Evolutionary conservation across 1,140 invertebrate genomes (phyloP), one percentile per base, ranked within the genome.

Genomic region (fruit fly (Drosophila melanogaster)): DNA sequence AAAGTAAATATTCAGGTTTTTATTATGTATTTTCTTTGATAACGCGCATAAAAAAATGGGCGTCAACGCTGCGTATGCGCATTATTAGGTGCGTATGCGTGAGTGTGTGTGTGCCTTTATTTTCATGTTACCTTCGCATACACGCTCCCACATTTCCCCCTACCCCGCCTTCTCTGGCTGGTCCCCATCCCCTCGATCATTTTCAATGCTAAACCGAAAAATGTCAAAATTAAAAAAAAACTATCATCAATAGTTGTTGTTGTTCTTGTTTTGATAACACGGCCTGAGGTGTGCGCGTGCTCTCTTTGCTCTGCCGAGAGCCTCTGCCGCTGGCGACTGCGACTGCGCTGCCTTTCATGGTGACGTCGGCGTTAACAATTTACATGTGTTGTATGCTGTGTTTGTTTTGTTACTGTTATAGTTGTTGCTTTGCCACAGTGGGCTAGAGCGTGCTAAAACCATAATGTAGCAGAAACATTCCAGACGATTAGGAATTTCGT

Each of bases 341-440:
- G 26, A 15, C 51, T 44, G 33, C 14, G 26, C 24, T 22, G 43
- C 19, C 30, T 35, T 37, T 38, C 33, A 30, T 60, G 43, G 51
- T 77, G 43, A 71, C 71, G 60, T 57, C 55, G 54, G 46, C 50
- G 53, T 56, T 59, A 47, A 56, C 61, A 76, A 84, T 76, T 77
- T 85, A 84, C 71, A 79, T 84, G 73, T 76, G 59, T 67, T 71
- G 57, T 81, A 62, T 64, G 59, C 37, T 43, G 59, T 66, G 37
- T 81, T 81, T 81, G 74, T 66, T 81, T 81, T 75, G 71, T 76
- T 80, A 61, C 71, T 67, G 46, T 51, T 65, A 37, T 41, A 26
- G 30, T 67, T 65, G 64, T 51, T 47, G 53, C 46, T 41, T 12
- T 2, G n/a, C 15, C 41, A 81, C 55, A 72, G 78, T 81, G 73